phyloP scores from a whole-genome alignment of 2,888 invertebrate species.

The Pedicia rivosa region DNA sequence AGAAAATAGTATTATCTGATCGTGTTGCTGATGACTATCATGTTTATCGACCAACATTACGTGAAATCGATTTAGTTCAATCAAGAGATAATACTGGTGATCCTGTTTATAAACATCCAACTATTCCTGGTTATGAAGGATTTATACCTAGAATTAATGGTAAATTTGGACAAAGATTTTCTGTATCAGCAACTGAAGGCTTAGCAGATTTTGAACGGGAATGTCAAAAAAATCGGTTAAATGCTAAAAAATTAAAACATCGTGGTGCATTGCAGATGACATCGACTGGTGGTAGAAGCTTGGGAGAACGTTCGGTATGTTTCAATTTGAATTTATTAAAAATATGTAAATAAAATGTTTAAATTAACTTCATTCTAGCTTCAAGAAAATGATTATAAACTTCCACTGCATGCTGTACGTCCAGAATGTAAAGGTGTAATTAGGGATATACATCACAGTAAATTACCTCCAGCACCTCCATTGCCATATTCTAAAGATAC shows the following conservation, averaged over 20 bases:
- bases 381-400: constrained; percentile 47
- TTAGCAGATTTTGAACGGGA: constrained; percentile 52
- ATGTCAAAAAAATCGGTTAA: constrained; percentile 41
- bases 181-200: constrained; percentile 54
- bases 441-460: constrained; percentile 40
- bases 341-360: neutral
- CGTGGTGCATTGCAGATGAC: constrained; percentile 20
- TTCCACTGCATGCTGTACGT: constrained; percentile 49
- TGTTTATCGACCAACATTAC: constrained; percentile 45
- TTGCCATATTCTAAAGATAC: constrained; percentile 22
- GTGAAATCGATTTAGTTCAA: constrained; percentile 48
- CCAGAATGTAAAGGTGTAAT: constrained; percentile 50
- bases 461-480: constrained; percentile 20
- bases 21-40: constrained; percentile 17
- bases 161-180: constrained; percentile 53
- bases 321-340: neutral
- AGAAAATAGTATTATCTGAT: constrained; percentile 49
- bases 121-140: constrained; percentile 60
- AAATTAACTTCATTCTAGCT: constrained; percentile 32
- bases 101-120: constrained; percentile 53
- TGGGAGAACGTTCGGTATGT: constrained; percentile 21
- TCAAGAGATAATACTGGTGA: constrained; percentile 47
- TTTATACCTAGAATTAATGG: constrained; percentile 43
- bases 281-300: constrained; percentile 18
- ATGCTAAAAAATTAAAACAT: constrained; percentile 20